Conservation (phyloP, 1,140 invertebrate species). For the Adelges cooleyi region DNA sequence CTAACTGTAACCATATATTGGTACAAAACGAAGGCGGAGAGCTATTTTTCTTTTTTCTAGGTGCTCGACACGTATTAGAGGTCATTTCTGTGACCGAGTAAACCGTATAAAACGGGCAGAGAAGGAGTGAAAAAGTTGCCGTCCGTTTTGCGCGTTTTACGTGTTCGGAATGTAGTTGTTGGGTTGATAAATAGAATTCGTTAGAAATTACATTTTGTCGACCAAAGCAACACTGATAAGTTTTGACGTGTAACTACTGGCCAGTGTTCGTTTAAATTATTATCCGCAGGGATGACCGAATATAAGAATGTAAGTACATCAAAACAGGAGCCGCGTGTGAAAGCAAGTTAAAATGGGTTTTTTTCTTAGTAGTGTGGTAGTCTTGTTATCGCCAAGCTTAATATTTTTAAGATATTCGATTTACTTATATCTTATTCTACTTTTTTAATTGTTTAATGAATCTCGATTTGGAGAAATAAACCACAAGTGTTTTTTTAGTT, state of each 20-base stretch:
- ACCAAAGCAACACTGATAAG: background rate
- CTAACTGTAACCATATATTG: conserved; percentile 7
- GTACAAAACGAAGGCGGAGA: background rate
- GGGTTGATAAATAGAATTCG: conserved; percentile 2
- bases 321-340: too few species aligned
- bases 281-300: background rate
- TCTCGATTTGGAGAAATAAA: too few species aligned
- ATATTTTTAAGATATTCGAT: too few species aligned
- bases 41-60: conserved; percentile 6
- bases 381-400: too few species aligned
- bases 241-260: background rate
- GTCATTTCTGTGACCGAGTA: background rate
- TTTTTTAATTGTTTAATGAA: too few species aligned
- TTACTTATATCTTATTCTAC: too few species aligned
- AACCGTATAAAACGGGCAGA: background rate
- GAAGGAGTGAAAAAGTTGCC: background rate
- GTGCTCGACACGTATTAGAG: background rate
- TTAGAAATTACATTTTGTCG: conserved; percentile 17
- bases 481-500: too few species aligned
- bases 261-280: background rate
- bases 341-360: too few species aligned
- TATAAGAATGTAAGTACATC: too few species aligned
- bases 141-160: background rate
- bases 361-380: too few species aligned
- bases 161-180: conserved; percentile 2